Base-by-base conservation (phyloP, 2,888 invertebrate species). In the Oligia latruncula region DNA sequence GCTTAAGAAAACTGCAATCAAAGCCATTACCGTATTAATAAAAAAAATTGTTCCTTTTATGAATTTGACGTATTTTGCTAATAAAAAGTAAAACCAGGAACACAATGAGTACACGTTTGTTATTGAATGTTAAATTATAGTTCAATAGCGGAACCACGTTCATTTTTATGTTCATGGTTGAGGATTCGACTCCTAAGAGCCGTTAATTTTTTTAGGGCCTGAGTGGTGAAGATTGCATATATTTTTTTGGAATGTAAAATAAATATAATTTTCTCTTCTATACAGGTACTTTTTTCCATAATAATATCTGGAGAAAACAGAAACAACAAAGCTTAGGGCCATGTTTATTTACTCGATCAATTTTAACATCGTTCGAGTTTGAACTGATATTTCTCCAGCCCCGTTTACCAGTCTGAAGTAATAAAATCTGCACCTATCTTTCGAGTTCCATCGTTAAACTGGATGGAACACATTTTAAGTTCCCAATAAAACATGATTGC, bases 401-500 rank as follows among this genome's bases (percentile, higher is more conserved):
- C 67, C 62, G 43, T 72, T 86, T 67, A 62, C 74, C 15, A 67
- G 60, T 64, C 66, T 55, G 55, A 70, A 72, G 79, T 77, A 70
- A 83, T 85, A 87, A 89, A 87, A 71, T 65, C 55, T 66, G 60
- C 66, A 64, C 79, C 76, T 72, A 76, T 87, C 87, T 77, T 64
- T 74, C 77, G 74, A 73, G 70, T 75, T 65, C 23, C n/a, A 11
- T 84, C 84, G 84, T 88, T 82, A 88, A 89, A 85, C 86, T 84
- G 74, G 82, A 84, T 78, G 78, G 62, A 82, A 81, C 71, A 85
- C 83, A 84, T 85, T 82, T 80, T 73, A 89, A 78, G 70, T 76
- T 82, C 67, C 71, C 88, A 82, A 86, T 89, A 86, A 88, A 89
- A 86, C 83, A 82, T 85, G 83, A 89, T 89, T 84, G 80, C 84